phyloP scores from a whole-genome alignment of 2,888 invertebrate genomes.

The Caenorhabditis imperialis region DNA sequence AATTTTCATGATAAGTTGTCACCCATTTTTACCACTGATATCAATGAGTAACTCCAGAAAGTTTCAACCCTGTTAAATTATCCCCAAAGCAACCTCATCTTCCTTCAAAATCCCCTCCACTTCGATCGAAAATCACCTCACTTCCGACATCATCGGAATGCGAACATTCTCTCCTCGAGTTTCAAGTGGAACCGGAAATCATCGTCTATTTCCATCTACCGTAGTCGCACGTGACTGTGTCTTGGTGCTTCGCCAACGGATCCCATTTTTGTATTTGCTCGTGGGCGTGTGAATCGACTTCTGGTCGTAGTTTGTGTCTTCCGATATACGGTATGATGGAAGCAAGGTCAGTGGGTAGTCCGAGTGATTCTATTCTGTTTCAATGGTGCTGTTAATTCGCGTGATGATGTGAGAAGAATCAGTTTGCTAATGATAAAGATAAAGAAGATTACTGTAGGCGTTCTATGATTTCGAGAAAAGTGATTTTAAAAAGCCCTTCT shows the following conservation, averaged over 20 bases:
- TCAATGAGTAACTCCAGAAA: no score
- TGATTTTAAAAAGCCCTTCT: no score
- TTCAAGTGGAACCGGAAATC: conserved; percentile 49
- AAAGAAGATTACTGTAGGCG: no score
- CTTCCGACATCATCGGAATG: conserved; percentile 9
- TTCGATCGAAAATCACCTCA: conserved; percentile 13
- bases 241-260: conserved; percentile 32
- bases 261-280: conserved; percentile 3
- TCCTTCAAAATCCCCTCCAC: neutral
- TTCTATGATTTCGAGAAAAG: no score
- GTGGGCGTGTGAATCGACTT: neutral
- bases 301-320: conserved; percentile 5
- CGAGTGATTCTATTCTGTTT: neutral
- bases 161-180: conserved; percentile 13
- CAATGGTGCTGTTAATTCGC: no score
- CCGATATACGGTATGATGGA: neutral
- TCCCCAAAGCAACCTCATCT: no score
- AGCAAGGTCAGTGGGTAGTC: neutral
- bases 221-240: conserved; percentile 32
- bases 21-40: no score
- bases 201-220: conserved; percentile 14
- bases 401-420: no score
- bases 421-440: no score
- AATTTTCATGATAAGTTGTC: no score
- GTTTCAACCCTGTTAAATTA: no score